Conservation (phyloP, 2,113 vertebrate species). For the Beaufortia kweichowensis region DNA sequence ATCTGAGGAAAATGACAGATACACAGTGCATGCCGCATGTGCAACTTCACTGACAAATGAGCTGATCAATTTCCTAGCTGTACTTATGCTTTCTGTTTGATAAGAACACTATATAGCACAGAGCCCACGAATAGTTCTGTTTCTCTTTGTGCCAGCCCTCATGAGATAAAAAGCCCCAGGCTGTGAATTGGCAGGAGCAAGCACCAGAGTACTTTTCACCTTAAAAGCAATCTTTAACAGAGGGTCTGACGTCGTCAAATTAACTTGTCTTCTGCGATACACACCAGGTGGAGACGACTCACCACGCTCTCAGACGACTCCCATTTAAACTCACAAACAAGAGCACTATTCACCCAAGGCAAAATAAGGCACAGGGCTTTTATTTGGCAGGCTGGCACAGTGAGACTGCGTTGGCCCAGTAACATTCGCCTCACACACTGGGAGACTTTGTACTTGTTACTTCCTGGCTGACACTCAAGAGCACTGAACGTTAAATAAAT, state of each 20-base stretch:
- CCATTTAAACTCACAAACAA: slow-evolving; percentile 68
- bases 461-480: slow-evolving; percentile 60
- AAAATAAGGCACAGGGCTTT: slow-evolving; percentile 58
- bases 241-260: slow-evolving; percentile 49
- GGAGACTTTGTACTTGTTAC: slow-evolving; percentile 69
- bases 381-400: slow-evolving; percentile 68
- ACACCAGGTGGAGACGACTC: slow-evolving; percentile 65
- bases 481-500: slow-evolving; percentile 62
- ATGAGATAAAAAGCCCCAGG: slow-evolving; percentile 37
- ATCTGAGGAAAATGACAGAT: slow-evolving; percentile 44
- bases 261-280: slow-evolving; percentile 57
- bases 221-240: slow-evolving; percentile 41
- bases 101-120: background rate
- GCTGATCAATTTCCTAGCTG: slow-evolving; percentile 37
- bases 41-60: slow-evolving; percentile 42
- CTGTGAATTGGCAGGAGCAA: slow-evolving; percentile 41
- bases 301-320: slow-evolving; percentile 65
- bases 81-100: slow-evolving; percentile 16
- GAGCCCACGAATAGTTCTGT: slow-evolving; percentile 27
- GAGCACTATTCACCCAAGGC: slow-evolving; percentile 65
- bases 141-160: slow-evolving; percentile 23
- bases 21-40: slow-evolving; percentile 8
- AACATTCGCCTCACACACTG: slow-evolving; percentile 67
- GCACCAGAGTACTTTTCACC: slow-evolving; percentile 42
- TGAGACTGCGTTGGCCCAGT: slow-evolving; percentile 62